Evolutionary conservation across 2,113 vertebrate genomes (phyloP), one percentile per base, ranked within the genome.

Genomic region (Orthonyx spaldingii): DNA sequence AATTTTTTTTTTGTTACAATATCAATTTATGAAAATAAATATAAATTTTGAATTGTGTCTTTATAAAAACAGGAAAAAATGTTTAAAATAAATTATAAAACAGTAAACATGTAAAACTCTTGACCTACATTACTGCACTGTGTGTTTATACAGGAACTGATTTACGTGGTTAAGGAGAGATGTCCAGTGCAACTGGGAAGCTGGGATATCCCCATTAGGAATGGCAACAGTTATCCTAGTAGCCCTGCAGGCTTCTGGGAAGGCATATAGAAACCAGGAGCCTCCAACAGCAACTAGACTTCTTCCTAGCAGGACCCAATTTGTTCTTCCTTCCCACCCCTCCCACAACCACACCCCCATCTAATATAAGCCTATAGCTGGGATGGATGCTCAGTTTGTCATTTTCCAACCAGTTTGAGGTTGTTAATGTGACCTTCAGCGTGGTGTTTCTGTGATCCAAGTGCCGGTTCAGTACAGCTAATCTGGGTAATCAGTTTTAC

Each of bases 271-370:
- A 81, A 81, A 61, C 8, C 21, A 74, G 28, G 5, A 70, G 2
- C 16, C 15, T 75, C 2, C 1, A n/a, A 46, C 2, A 28, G 2
- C 28, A 75, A 7, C 18, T 50, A 37, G 19, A 22, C 1, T 49
- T 78, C 16, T 60, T 47, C 12, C 16, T 14, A n/a, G 9, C 9
- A 80, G 23, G 23, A 81, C 12, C 7, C 11, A 35, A 20, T 32
- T 33, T 76, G 3, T 9, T 74, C 16, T 27, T 52, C 8, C 14
- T 65, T 14, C 10, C 5, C 2, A 22, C 7, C 9, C 5, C 9
- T 32, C 26, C 37, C 14, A 26, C 37, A 37, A 15, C 14, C 17
- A 57, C 10, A 46, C 3, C 1, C 1, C 3, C 6, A 32, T 24
- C 19, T 61, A 49, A 55, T 86, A 57, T 63, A 84, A 82, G 6